Conservation (phyloP, 2,113 vertebrate genomes). For the Daubentonia madagascariensis region DNA sequence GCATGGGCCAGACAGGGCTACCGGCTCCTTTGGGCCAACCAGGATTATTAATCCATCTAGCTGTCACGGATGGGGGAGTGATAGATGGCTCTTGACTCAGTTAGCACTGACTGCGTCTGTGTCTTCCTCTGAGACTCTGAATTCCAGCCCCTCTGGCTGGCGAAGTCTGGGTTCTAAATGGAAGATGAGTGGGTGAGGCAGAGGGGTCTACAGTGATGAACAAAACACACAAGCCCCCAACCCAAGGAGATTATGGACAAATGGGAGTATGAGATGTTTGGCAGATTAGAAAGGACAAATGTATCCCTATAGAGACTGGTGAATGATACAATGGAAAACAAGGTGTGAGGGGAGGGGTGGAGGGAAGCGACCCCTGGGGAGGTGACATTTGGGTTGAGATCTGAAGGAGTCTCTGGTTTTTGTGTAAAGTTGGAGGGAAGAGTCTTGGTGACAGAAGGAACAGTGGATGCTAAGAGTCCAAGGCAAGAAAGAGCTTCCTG, state of each 20-base stretch:
- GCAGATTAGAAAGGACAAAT: background rate
- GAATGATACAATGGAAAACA: background rate
- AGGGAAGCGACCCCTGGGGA: too few relatives aligned
- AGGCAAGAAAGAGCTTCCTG: background rate
- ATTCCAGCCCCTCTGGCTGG: background rate
- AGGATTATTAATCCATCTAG: constrained; percentile 23
- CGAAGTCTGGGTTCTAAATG: background rate
- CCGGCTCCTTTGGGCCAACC: background rate
- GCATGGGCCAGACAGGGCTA: background rate
- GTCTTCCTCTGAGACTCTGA: background rate
- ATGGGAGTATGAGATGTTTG: background rate
- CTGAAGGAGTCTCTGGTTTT: background rate
- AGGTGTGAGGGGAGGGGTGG: background rate
- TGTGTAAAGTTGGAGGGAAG: background rate
- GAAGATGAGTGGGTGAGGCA: background rate
- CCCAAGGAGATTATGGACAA: background rate
- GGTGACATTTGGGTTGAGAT: background rate
- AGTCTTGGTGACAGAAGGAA: background rate
- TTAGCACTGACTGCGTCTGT: background rate
- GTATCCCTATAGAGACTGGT: background rate
- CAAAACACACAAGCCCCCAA: background rate
- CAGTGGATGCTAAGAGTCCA: background rate
- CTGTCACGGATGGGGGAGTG: background rate
- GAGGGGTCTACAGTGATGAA: background rate
- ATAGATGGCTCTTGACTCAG: constrained; percentile 23